Percentiles rank a stretch among this genome's conserved stretches.
Conservation (phyloP, 2,113 vertebrate genomes). For the Micronycteris hirsuta region DNA sequence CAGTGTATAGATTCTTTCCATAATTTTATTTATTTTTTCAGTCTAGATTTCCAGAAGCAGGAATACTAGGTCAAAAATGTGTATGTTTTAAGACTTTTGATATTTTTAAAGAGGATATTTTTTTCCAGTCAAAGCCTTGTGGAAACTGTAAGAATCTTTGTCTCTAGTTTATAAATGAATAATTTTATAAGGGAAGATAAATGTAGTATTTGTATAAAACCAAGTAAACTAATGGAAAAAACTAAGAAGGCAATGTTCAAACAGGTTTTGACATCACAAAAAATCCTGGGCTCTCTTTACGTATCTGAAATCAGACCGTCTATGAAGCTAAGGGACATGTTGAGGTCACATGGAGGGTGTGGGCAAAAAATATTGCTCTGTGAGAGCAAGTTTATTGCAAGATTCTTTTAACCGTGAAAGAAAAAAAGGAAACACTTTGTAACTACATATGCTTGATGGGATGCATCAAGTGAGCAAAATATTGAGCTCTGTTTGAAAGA, state of each 20-base stretch:
- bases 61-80: background rate
- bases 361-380: background rate
- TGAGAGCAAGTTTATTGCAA: background rate
- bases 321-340: background rate
- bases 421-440: slow-evolving; percentile 9
- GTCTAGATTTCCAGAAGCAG: slow-evolving; percentile 11
- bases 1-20: background rate
- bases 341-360: background rate
- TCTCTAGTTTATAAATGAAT: background rate
- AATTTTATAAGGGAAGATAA: background rate
- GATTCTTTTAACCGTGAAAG: background rate
- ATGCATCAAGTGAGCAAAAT: background rate
- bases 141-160: background rate
- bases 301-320: background rate
- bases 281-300: background rate
- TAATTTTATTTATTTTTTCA: background rate
- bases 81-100: background rate
- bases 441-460: background rate
- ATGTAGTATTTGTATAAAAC: background rate
- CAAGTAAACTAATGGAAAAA: slow-evolving; percentile 16
- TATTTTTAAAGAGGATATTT: background rate
- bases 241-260: background rate
- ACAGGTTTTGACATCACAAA: background rate
- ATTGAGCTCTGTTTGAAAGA: background rate
- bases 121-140: background rate